Evolutionary conservation across 2,113 vertebrate genomes (phyloP).

Genomic region (Anhinga rufa): DNA sequence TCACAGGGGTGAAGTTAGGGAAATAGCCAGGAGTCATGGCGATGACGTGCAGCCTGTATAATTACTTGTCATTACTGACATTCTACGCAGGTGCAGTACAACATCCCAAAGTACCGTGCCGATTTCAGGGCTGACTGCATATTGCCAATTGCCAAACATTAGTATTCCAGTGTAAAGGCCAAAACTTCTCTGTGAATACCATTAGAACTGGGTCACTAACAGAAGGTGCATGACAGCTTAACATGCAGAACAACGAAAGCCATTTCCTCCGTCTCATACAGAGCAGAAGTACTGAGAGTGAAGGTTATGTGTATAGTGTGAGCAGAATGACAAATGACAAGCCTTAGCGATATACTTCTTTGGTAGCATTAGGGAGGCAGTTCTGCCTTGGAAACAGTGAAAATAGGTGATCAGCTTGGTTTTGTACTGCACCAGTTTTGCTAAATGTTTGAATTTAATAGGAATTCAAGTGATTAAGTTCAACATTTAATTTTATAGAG

Average conservation of each 20-base stretch:
- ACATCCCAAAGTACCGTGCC: not conserved
- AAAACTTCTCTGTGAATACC: not conserved
- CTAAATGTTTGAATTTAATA: not conserved
- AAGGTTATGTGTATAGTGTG: not conserved
- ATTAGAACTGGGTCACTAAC: conserved; percentile 10
- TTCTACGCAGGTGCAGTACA: not conserved
- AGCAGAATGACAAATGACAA: conserved; percentile 22
- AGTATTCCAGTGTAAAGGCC: not conserved
- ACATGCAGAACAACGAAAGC: not conserved
- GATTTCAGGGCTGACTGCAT: not conserved
- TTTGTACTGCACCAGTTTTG: not conserved
- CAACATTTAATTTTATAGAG: not conserved
- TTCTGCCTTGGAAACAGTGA: not conserved
- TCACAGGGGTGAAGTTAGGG: not conserved
- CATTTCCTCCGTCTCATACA: not conserved
- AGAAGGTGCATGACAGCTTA: not conserved
- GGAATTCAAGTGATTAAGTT: not conserved
- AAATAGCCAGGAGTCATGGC: not conserved
- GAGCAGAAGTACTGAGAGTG: not conserved
- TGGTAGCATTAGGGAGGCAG: not conserved
- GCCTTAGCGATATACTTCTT: not conserved
- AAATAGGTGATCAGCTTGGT: not conserved
- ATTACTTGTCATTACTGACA: conserved; percentile 7
- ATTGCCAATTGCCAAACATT: not conserved
- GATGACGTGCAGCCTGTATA: not conserved